Base-by-base conservation (phyloP, 2,113 vertebrate genomes). In the Machaerirhynchus nigripectus region DNA sequence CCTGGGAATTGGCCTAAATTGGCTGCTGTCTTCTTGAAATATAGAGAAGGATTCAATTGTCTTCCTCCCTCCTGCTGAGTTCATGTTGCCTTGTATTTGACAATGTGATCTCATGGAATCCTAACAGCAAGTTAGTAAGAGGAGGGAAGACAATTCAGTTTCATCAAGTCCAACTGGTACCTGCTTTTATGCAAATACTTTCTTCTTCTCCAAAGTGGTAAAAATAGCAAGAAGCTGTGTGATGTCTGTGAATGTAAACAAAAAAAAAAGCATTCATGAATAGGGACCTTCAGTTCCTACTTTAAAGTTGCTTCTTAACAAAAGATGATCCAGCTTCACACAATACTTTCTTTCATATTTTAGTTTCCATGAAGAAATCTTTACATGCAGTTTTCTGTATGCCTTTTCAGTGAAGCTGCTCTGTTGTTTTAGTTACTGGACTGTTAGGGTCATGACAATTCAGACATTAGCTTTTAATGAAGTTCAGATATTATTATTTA, bases 141-240 rank as follows among this genome's bases (percentile, higher is more conserved):
- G 19, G 31, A 57, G 26, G 57, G 11, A 68, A 19, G 63, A 35
- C 28, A 87, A 56, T 24, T 77, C 33, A 28, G 0, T 57, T 47
- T 81, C 10, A 47, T 79, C 18, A 75, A 11, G 79, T 82, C 81
- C 40, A 57, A 28, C 44, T 52, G 46, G 24, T 95, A 67, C 60
- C 47, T 95, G 60, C 60, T 92, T 96, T 75, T 55, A 55, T 86
- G 33, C 35, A 90, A 49, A 86, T 97, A 69, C 39, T 81, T 87
- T n/a, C 28, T 95, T 63, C 81, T 91, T 78, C 57, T 78, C 73
- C 33, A 26, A 47, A 81, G 35, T 33, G 57, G 35, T 84, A 53
- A 91, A 79, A 81, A 60, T 57, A 47, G 31, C 47, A 64, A 52
- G 69, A 82, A 71, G 28, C 63, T 64, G 8, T 50, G 21, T 77